Base-by-base conservation (phyloP, 2,113 vertebrate genomes). In the Apteryx mantelli region DNA sequence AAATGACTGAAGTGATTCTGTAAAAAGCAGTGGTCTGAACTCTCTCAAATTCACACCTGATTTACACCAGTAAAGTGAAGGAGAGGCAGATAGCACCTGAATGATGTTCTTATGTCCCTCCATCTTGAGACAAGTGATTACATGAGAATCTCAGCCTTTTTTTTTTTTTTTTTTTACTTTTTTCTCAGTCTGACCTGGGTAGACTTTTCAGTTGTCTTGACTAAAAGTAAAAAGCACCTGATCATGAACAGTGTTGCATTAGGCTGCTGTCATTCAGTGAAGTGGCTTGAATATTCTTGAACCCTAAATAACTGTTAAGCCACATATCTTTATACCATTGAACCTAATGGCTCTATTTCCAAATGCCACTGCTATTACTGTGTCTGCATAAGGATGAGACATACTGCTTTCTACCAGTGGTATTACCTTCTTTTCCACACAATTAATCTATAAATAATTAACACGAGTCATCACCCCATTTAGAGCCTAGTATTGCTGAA, bases 391-490 rank as follows among this genome's bases (percentile, higher is more conserved):
- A 81, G 36, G 32, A 36, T 82, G 11, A 58, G 55, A 83, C 30
- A 88, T 42, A 58, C 19, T 44, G 58, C 34, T 76, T 82, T 94
- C 91, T 84, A 71, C n/a, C 26, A 55, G 44, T 25, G 53, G 46
- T 71, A 70, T 38, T 12, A 48, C 44, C 5, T 64, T 87, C 34
- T 92, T 77, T 94, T 66, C 78, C 14, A 26, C 53, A 82, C 4
- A 92, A 87, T 58, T 91, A 60, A 82, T 70, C 26, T 92, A 68
- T 61, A 85, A 94, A 74, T 93, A 93, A 93, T 94, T 88, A 87
- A 73, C 8, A 40, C 22, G 13, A 42, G 28, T 53, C 65, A 84
- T 73, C 52, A 82, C 18, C 15, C 74, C 32, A 40, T 83, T 86
- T 55, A 85, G 19, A 60, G n/a, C 6, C 25, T 81, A 19, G 10